Conservation (phyloP, 2,888 invertebrate species). For the Pharmacophagus antenor region DNA sequence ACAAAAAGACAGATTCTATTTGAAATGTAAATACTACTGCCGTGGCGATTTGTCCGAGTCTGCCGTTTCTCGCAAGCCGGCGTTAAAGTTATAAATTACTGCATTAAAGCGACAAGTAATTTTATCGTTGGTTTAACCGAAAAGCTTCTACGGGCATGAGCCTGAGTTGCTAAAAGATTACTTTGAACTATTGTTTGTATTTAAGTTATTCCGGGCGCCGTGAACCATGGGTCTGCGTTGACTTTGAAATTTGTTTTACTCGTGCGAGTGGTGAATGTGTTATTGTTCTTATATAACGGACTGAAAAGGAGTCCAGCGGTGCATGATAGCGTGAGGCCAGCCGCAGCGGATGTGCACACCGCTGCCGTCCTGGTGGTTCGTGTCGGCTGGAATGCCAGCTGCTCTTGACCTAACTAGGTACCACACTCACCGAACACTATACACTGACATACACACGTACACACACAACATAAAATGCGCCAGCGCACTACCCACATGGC, state of each 20-base stretch:
- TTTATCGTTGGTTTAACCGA: conserved; percentile 44
- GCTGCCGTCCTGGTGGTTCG: conserved; percentile 71
- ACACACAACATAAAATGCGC: neutral
- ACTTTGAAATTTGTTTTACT: conserved; percentile 55
- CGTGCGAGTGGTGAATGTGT: conserved; percentile 64
- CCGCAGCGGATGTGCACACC: conserved; percentile 77
- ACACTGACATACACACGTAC: neutral
- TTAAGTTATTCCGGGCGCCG: conserved; percentile 60
- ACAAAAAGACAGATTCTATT: conserved; percentile 32
- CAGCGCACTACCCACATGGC: neutral
- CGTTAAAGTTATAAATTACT: conserved; percentile 40
- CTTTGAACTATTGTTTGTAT: conserved; percentile 61
- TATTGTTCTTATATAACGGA: conserved; percentile 43
- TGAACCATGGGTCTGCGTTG: conserved; percentile 72
- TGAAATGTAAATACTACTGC: conserved; percentile 31
- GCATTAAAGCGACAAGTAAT: conserved; percentile 44
- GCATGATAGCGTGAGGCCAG: conserved; percentile 46
- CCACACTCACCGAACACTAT: conserved; percentile 35
- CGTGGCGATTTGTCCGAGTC: conserved; percentile 30
- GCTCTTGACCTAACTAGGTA: conserved; percentile 80
- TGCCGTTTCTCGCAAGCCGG: conserved; percentile 20
- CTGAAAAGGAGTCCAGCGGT: conserved; percentile 39
- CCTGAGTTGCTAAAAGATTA: conserved; percentile 57
- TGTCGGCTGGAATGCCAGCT: conserved; percentile 78
- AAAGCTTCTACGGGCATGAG: conserved; percentile 26